Evolutionary conservation across 2,113 vertebrate genomes (phyloP), one percentile per base, ranked within the genome.

Genomic region (Xenopus laevis): DNA sequence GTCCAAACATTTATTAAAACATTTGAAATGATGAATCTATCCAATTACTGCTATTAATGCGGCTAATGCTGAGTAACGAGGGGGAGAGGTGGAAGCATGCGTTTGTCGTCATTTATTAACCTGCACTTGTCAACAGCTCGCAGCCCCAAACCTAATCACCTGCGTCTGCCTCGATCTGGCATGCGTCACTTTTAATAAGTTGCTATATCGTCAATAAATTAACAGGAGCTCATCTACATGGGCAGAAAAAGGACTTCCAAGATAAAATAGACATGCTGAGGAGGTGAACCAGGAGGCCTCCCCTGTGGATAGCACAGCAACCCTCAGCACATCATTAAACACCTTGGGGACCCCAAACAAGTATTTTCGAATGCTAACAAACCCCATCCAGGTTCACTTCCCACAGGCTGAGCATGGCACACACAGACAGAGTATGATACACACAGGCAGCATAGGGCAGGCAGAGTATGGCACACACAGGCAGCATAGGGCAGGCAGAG

Each of bases 1-100:
- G 91, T 92, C 90, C 90, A 92, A 92, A 93, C 90, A 93, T 93
- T 93, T 92, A 93, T 90, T 92, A 92, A 92, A 93, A 92, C 90
- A 90, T 92, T 92, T 92, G 86, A 89, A 91, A 91, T 93, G 92
- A 93, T 93, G 88, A 91, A 93, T 93, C 89, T 89, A 92, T 91
- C 88, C 91, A 92, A 92, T 93, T 93, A 92, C 92, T 91, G 91
- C 89, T 92, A 93, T 92, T 93, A 92, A 92, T 91, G 89, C 88
- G 88, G 89, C 91, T 93, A 92, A 93, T 93, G 90, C 91, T 90
- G 91, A 93, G 89, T 93, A 92, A 92, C 91, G 92, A 92, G 89
- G 89, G 85, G 89, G 90, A 40, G 90, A 92, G 85, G 81, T 71
- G 73, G 81, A 82, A 84, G 85, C 87, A 81, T 81, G 87, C 89